Evolutionary conservation across 2,888 invertebrate species (phyloP).

Genomic region (Adineta ricciae): DNA sequence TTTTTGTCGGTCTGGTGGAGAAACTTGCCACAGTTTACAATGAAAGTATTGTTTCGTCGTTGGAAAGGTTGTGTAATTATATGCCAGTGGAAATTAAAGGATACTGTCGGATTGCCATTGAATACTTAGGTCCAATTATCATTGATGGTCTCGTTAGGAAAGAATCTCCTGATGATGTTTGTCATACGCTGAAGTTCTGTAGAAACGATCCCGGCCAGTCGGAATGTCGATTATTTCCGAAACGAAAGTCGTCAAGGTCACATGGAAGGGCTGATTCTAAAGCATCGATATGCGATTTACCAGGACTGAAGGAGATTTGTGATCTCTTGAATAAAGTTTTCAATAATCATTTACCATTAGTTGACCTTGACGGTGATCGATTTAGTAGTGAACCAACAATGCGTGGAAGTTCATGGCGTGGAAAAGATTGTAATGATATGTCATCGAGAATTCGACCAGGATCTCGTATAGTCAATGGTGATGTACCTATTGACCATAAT

Average conservation of each 20-base stretch:
- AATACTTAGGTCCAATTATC: too few species aligned
- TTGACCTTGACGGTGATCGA: neutral
- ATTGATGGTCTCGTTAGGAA: too few species aligned
- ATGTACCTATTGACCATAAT: slow-evolving; percentile 45
- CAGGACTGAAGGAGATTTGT: neutral
- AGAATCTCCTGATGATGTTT: too few species aligned
- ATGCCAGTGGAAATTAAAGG: too few species aligned
- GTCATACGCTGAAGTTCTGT: too few species aligned
- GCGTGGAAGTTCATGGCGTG: slow-evolving; percentile 44
- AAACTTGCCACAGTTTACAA: slow-evolving; percentile 38
- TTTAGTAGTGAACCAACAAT: slow-evolving; percentile 36
- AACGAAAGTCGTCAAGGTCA: too few species aligned
- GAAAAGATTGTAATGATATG: slow-evolving; percentile 44
- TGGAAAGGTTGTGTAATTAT: too few species aligned
- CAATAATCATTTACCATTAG: neutral
- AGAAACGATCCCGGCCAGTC: too few species aligned
- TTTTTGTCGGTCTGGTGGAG: slow-evolving; percentile 39
- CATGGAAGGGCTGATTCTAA: too few species aligned
- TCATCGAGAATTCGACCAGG: slow-evolving; percentile 40
- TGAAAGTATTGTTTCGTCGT: too few species aligned
- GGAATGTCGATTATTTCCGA: too few species aligned
- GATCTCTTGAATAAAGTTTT: neutral
- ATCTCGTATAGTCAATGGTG: slow-evolving; percentile 40
- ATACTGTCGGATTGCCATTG: too few species aligned
- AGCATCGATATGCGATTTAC: neutral